Conservation (phyloP, 2,113 vertebrate species). For the Apus apus region DNA sequence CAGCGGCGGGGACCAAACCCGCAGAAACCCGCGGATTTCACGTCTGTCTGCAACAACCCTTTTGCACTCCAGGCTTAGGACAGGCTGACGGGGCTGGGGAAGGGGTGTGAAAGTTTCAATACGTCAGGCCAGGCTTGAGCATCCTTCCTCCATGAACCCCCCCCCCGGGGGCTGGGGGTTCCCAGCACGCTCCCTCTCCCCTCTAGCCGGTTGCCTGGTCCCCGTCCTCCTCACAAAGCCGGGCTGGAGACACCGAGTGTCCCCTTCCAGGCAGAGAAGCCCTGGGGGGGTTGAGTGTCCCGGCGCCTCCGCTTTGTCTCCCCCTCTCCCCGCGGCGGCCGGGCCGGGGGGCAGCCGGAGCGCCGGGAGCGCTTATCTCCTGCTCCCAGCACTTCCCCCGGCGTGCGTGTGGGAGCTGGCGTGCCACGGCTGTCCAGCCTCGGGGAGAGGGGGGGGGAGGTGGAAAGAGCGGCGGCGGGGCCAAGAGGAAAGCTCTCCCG, state of each 20-base stretch:
- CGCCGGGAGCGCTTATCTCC: slow-evolving; percentile 85
- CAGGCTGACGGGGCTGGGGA: accelerated
- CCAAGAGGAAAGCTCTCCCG: slow-evolving; percentile 88
- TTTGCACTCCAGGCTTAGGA: background rate
- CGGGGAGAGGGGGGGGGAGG: background rate
- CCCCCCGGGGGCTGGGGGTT: accelerated
- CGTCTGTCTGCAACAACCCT: accelerated
- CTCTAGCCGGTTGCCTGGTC: background rate
- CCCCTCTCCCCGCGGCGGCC: slow-evolving; percentile 41
- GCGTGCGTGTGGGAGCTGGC: slow-evolving; percentile 80
- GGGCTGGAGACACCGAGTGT: background rate
- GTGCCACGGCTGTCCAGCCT: slow-evolving; percentile 74
- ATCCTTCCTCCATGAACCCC: background rate
- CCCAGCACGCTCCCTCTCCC: background rate
- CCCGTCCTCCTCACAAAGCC: background rate
- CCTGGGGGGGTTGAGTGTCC: background rate
- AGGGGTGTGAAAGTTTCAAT: background rate
- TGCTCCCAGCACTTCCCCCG: slow-evolving; percentile 90
- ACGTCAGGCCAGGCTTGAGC: background rate
- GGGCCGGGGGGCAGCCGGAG: slow-evolving; percentile 69
- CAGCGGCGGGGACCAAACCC: background rate
- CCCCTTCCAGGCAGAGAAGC: background rate
- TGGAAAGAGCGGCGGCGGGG: slow-evolving; percentile 66
- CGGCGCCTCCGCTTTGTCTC: background rate
- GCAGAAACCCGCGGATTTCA: background rate